phyloP scores from a whole-genome alignment of 2,113 vertebrate species.

The Malurus cyaneus region DNA sequence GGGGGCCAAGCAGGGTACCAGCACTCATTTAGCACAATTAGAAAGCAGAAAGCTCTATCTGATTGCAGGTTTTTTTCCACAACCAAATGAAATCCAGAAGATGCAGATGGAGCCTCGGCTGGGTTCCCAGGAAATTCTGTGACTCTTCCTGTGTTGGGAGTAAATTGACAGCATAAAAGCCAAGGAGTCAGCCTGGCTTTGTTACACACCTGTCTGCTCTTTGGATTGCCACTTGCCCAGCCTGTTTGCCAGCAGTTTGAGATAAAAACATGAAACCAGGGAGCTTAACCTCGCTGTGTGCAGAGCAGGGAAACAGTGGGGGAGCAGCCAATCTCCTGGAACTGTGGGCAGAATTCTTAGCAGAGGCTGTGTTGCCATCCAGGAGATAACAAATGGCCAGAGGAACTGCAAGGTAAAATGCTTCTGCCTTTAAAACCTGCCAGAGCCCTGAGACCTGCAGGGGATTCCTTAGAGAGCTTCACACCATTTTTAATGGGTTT shows the following conservation, averaged over 20 bases:
- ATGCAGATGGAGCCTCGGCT: slow-evolving; percentile 34
- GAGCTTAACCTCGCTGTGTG: background rate
- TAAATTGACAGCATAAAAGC: background rate
- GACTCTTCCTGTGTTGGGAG: background rate
- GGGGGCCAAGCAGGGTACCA: background rate
- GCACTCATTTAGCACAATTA: background rate
- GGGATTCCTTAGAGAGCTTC: background rate
- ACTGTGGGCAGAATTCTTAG: background rate
- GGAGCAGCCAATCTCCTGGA: background rate
- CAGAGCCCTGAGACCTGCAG: background rate
- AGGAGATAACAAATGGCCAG: background rate
- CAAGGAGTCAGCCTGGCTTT: background rate
- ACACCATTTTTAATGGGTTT: background rate
- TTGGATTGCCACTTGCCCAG: background rate
- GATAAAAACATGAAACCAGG: background rate
- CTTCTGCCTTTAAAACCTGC: background rate
- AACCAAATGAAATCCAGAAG: slow-evolving; percentile 1
- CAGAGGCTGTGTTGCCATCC: background rate
- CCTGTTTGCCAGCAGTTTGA: background rate
- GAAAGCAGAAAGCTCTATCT: background rate
- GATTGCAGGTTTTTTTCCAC: slow-evolving; percentile 19
- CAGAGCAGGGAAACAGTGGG: background rate
- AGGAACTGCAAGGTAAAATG: background rate
- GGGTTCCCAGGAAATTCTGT: slow-evolving; percentile 19
- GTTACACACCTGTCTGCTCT: background rate